Evolutionary conservation across 2,888 invertebrate genomes (phyloP), one percentile per base, ranked within the genome.

Genomic region (Drosophila austrosaltans): DNA sequence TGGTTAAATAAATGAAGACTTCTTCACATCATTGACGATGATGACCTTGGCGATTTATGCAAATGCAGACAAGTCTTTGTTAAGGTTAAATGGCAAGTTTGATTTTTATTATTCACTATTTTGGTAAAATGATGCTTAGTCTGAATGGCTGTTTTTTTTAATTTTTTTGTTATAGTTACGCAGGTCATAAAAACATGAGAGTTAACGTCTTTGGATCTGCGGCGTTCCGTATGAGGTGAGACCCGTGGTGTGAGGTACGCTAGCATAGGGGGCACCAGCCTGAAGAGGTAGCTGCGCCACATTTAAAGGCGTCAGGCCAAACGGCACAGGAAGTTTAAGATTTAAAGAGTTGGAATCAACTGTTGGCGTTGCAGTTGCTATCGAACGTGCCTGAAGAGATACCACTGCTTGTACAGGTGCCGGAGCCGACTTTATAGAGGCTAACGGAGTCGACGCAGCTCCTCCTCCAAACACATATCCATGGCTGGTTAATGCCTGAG

Each of bases 181-280:
- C n/a, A 36, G 36, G 36, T 36, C 7, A 8, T 36, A 36, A 36
- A 36, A 7, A 32, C 7, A 36, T 5, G 22, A 32, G 8, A 6
- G 10, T 67, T 67, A 89, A 56, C 87, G 88, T 39, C 90, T 79
- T 66, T 90, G 91, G 36, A 90, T 78, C 72, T 90, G 82, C 28
- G 76, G 69, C 4, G 91, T 91, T 5, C 91, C 91, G 6, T 91
- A 91, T 2, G 91, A 91, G 20, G 89, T 91, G 20, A 91, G 79
- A 1, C 78, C 82, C 8, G 83, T 84, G 54, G 89, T 89, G 28
- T 72, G 79, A 2, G 83, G 88, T 70, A 90, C 71, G n/a, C 86
- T 72, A 30, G 82, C 78, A 48, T 90, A 91, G 5, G 91, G 82
- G 0, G 91, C 81, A n/a, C 91, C 91, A 1, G 85, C 81, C 60